Evolutionary conservation across 2,113 vertebrate species (phyloP).

Genomic region (Brienomyrus brachyistius): DNA sequence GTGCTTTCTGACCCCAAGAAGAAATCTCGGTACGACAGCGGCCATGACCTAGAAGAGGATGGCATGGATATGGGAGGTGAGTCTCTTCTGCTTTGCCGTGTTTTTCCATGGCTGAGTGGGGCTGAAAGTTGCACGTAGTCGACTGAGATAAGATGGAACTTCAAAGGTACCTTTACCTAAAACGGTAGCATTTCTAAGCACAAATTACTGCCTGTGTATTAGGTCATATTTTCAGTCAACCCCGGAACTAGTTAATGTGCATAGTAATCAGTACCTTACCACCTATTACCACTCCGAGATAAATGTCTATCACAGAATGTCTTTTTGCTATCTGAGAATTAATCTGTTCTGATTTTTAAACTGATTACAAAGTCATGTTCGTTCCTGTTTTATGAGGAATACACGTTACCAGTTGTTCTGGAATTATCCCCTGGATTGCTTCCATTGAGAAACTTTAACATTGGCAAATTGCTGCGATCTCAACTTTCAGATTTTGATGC

Average conservation of each 20-base stretch:
- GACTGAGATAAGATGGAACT: neutral
- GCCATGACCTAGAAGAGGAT: slow-evolving; percentile 86
- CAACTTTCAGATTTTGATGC: slow-evolving; percentile 79
- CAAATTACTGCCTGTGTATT: neutral
- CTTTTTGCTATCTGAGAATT: neutral
- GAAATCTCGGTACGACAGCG: slow-evolving; percentile 84
- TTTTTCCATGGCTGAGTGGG: neutral
- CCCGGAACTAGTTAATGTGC: neutral
- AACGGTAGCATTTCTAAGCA: neutral
- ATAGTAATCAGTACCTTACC: neutral
- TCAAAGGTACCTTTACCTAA: neutral
- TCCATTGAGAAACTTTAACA: neutral
- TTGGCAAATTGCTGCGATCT: slow-evolving; percentile 3
- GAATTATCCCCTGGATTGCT: neutral
- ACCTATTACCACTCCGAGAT: neutral
- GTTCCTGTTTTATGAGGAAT: neutral
- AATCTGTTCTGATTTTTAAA: neutral
- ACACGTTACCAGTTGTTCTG: neutral
- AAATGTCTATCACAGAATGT: neutral
- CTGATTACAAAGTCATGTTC: neutral
- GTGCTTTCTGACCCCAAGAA: slow-evolving; percentile 95
- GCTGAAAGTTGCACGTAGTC: neutral
- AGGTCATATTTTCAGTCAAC: neutral
- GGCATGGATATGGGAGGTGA: slow-evolving; percentile 76
- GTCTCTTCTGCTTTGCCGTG: neutral